These are phyloP conservation scores for Chrysomallon squamiferum DNA, from an alignment of 1,140 invertebrate genomes.

Conservation along the genomic window DNA sequence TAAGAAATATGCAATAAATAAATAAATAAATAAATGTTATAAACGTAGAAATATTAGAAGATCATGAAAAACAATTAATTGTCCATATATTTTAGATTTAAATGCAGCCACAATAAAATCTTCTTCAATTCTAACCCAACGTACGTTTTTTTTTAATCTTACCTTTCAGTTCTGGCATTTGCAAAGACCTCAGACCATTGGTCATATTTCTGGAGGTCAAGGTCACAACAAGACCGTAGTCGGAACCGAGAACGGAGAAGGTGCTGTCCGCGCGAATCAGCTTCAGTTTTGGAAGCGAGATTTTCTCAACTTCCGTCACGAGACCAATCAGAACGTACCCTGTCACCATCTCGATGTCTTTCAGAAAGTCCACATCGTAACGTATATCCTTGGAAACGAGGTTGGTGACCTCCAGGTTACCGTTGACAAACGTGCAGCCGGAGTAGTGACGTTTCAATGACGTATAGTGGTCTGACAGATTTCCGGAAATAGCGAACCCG, in stretches of 20 bases:
- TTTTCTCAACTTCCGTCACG: conserved; percentile 22
- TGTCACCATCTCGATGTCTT: conserved; percentile 32
- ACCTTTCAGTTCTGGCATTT: conserved; percentile 32
- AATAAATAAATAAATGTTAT: no score
- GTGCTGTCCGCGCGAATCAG: conserved; percentile 32
- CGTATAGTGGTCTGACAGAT: neutral
- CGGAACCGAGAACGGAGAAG: conserved; percentile 18
- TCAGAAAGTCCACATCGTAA: conserved; percentile 37
- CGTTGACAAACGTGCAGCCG: conserved; percentile 96
- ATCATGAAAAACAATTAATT: no score
- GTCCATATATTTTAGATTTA: no score
- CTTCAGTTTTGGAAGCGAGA: conserved; percentile 27
- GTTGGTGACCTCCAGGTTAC: conserved; percentile 82
- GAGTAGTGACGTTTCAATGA: conserved; percentile 75
- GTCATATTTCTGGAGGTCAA: conserved; percentile 27
- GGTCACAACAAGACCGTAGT: conserved; percentile 34
- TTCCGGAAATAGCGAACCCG: conserved; percentile 3
- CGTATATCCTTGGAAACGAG: conserved; percentile 26
- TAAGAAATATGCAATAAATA: no score
- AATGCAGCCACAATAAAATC: no score
- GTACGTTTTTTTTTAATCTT: no score
- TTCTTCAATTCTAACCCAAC: no score
- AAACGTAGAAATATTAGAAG: no score
- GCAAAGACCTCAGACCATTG: conserved; percentile 27
- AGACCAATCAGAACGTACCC: conserved; percentile 39